Evolutionary conservation across 2,797 vertebrate species (phyloP).

Genomic region (Myotis pilosus): DNA sequence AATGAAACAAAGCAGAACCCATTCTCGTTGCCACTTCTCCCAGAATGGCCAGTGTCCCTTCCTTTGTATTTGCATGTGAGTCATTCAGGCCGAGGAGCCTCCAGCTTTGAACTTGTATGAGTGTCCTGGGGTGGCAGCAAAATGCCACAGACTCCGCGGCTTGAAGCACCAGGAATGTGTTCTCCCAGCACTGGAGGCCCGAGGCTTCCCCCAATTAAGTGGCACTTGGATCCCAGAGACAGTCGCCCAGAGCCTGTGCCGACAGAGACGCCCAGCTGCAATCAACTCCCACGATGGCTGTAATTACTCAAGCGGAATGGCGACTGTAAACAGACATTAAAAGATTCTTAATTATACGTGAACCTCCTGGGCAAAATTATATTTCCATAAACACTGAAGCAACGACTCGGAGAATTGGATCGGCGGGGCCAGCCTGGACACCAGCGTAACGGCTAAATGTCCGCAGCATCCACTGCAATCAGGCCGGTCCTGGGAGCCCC

Average conservation of each 20-base stretch:
- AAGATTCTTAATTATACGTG: neutral
- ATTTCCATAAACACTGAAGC: neutral
- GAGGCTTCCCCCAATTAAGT: neutral
- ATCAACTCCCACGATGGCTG: accelerated
- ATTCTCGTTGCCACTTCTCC: no score
- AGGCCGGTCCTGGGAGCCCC: accelerated
- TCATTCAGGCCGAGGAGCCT: neutral
- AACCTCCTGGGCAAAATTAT: neutral
- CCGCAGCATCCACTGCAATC: accelerated
- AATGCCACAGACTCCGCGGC: neutral
- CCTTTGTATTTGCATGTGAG: neutral
- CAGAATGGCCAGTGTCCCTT: neutral
- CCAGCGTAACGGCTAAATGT: accelerated
- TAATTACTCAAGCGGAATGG: neutral
- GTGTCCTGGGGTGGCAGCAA: neutral
- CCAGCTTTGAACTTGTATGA: neutral
- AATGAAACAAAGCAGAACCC: neutral
- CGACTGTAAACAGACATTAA: neutral
- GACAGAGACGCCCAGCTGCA: neutral
- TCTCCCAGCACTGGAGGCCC: neutral
- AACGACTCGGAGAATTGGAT: accelerated
- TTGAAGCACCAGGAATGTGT: no score
- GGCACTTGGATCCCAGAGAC: neutral
- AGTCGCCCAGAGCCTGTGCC: neutral
- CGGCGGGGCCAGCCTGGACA: accelerated